A percentile compares a stretch with the other conserved stretches of the same genome.
These are phyloP conservation scores for Drosophila fuyamai DNA, from an alignment of 1,140 invertebrate species.

Conservation along the genomic window DNA sequence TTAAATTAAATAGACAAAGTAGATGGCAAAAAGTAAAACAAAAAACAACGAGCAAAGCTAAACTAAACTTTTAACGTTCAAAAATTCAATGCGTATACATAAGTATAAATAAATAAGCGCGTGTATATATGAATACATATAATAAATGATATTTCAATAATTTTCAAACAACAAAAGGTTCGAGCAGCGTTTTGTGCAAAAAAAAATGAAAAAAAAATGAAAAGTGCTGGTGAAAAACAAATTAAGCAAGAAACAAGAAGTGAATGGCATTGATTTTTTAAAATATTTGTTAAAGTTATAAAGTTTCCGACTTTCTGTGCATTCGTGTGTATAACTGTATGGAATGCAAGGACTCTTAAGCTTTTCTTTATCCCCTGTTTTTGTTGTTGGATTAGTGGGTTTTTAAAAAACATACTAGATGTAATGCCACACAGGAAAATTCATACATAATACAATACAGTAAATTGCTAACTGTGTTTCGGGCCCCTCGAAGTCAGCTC, in stretches of 20 bases:
- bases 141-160: slow-evolving; percentile 74
- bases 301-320: slow-evolving; percentile 39
- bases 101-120: slow-evolving; percentile 68
- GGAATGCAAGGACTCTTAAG: slow-evolving; percentile 48
- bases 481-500: slow-evolving; percentile 5
- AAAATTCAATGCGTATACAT: slow-evolving; percentile 55
- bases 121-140: slow-evolving; percentile 56
- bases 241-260: slow-evolving; percentile 18
- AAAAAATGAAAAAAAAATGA: slow-evolving; percentile 33
- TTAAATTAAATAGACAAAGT: slow-evolving; percentile 44
- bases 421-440: slow-evolving; percentile 49
- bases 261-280: slow-evolving; percentile 44
- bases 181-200: slow-evolving; percentile 29
- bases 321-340: slow-evolving; percentile 78
- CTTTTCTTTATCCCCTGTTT: slow-evolving; percentile 4
- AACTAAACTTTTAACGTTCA: slow-evolving; percentile 68
- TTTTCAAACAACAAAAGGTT: slow-evolving; percentile 67
- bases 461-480: slow-evolving; percentile 65
- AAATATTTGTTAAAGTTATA: slow-evolving; percentile 34
- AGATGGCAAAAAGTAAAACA: slow-evolving; percentile 37
- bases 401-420: slow-evolving; percentile 41
- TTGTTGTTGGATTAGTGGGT: slow-evolving; percentile 6
- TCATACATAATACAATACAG: slow-evolving; percentile 65
- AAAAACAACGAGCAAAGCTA: slow-evolving; percentile 44
- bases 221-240: slow-evolving; percentile 34